Evolutionary conservation across 1,140 invertebrate species (phyloP).

Genomic region (Drosophila ambigua): DNA sequence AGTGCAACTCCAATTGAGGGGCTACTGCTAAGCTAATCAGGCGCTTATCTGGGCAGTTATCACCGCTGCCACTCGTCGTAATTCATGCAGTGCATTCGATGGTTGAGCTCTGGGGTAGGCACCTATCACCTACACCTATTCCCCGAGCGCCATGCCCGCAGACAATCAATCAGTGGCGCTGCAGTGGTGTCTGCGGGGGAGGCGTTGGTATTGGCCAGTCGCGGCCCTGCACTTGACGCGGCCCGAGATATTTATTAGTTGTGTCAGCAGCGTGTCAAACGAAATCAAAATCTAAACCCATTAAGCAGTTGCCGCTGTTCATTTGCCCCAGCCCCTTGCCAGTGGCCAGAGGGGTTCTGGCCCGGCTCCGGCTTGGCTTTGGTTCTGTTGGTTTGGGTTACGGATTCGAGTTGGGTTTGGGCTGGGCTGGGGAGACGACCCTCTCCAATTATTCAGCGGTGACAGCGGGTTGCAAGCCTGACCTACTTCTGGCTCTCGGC

Average conservation of each 20-base stretch:
- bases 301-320: constrained; percentile 51
- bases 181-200: constrained; percentile 6
- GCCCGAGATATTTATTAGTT: constrained; percentile 73
- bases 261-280: constrained; percentile 75
- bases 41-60: constrained; percentile 70
- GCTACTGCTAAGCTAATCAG: constrained; percentile 72
- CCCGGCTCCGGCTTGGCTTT: constrained; percentile 9
- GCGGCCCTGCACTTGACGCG: constrained; percentile 42
- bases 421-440: constrained; percentile 6
- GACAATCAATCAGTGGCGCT: constrained; percentile 62
- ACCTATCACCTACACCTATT: constrained; percentile 29
- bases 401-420: neutral
- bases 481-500: constrained; percentile 59
- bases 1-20: constrained; percentile 26
- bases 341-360: neutral
- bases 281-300: constrained; percentile 72
- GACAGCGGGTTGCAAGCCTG: constrained; percentile 79
- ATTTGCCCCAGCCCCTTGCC: constrained; percentile 22
- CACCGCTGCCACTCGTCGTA: constrained; percentile 50
- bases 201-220: constrained; percentile 34
- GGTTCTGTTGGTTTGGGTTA: constrained; percentile 21
- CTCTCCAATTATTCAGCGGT: constrained; percentile 71
- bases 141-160: constrained; percentile 44
- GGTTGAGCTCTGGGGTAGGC: neutral
- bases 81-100: constrained; percentile 52